phyloP scores from a whole-genome alignment of 2,797 vertebrate genomes.

The Selene dorsalis region DNA sequence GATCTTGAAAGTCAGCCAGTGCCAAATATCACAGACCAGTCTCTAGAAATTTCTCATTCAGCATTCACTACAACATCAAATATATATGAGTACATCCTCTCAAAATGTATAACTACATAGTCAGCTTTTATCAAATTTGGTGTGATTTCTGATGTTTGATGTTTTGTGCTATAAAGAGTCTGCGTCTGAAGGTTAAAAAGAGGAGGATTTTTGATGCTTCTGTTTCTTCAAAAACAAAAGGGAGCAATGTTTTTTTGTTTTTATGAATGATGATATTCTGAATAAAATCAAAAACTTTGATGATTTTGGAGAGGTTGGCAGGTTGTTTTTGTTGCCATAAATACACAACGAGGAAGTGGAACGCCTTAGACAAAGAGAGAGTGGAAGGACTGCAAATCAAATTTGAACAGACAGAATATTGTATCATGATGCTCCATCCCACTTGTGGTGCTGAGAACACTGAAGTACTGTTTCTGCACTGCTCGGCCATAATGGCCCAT shows the following conservation, averaged over 20 bases:
- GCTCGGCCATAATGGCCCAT: slow-evolving; percentile 73
- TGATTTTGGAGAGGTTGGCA: slow-evolving; percentile 38
- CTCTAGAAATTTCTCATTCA: slow-evolving; percentile 39
- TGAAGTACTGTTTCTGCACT: slow-evolving; percentile 76
- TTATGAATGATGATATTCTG: slow-evolving; percentile 6
- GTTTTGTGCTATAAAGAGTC: slow-evolving; percentile 20
- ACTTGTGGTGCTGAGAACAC: slow-evolving; percentile 82
- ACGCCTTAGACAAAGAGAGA: slow-evolving; percentile 71
- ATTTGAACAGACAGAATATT: slow-evolving; percentile 82
- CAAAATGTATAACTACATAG: slow-evolving; percentile 6
- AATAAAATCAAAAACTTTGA: slow-evolving; percentile 19
- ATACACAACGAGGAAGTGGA: slow-evolving; percentile 78
- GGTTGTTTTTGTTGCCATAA: slow-evolving; percentile 70
- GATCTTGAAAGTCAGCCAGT: slow-evolving; percentile 58
- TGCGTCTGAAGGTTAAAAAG: neutral
- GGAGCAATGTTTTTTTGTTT: slow-evolving; percentile 4
- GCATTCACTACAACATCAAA: slow-evolving; percentile 30
- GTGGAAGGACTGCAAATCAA: slow-evolving; percentile 74
- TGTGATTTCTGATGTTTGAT: slow-evolving; percentile 26
- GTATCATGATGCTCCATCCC: slow-evolving; percentile 80
- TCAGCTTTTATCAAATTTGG: neutral
- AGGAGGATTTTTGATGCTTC: slow-evolving; percentile 9
- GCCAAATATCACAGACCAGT: slow-evolving; percentile 47
- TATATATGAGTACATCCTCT: neutral
- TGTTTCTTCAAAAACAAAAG: neutral